Base-by-base conservation (phyloP, 2,888 invertebrate species). In the Trichogramma evanescens region DNA sequence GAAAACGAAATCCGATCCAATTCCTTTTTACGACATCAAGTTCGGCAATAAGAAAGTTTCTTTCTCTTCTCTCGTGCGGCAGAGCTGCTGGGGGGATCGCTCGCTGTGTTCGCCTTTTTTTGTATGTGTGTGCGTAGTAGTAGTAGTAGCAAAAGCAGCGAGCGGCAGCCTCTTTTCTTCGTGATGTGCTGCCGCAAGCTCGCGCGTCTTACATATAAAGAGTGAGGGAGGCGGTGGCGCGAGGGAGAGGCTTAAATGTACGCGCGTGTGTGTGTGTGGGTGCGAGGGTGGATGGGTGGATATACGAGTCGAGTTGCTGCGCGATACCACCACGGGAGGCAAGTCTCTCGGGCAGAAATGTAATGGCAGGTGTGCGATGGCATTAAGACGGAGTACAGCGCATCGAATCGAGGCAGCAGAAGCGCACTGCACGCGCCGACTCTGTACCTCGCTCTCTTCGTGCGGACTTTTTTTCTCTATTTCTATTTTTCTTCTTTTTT, bases 11-110 rank as follows among this genome's bases (percentile, higher is more conserved):
- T 67, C 62, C 66, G 62, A 72, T 70, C 68, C 69, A 72, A 73
- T 72, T 70, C 68, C 66, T 69, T 65, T 66, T 67, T 67, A 66
- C 69, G 70, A 69, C 69, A 66, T 71, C 72, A 70, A 77, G 74
- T 76, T 76, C 67, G 73, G 75, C 74, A 75, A 75, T 74, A 75
- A 74, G 72, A 74, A 74, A 75, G 71, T 74, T 74, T 26, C 26
- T 26, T 68, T 62, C 59, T 49, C 10, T 13, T 40, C 40, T 58
- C 56, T 57, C 46, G 50, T 44, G 54, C 53, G 41, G 41, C n/a
- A 40, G 45, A 38, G 45, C 43, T 40, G 40, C 26, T 26, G 26
- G 26, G 50, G 39, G 43, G 62, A 63, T 53, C 55, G 50, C 51
- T 50, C 50, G 51, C 54, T 54, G 54, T 52, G 54, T 49, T 26